These are phyloP conservation scores for Nymphalis urticae DNA, from an alignment of 2,888 invertebrate genomes.

Conservation along the genomic window DNA sequence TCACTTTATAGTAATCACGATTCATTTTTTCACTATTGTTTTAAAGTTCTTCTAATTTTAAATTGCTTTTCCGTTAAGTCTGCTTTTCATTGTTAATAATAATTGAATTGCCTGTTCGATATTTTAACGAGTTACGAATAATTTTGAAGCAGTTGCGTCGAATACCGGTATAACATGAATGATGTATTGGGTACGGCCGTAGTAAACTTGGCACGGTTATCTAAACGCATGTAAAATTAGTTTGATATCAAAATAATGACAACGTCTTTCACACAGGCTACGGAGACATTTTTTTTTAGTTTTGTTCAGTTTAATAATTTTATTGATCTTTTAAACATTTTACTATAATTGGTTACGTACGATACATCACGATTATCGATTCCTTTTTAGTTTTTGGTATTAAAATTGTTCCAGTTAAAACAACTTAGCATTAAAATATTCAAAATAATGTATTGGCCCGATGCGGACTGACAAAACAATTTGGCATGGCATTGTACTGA, in stretches of 20 bases:
- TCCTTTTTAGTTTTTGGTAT: neutral
- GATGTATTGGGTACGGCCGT: conserved; percentile 64
- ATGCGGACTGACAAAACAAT: neutral
- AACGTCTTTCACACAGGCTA: conserved; percentile 11
- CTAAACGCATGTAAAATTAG: conserved; percentile 32
- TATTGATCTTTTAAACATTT: no score
- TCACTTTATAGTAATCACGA: conserved; percentile 72
- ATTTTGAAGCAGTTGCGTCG: conserved; percentile 47
- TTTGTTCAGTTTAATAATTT: no score
- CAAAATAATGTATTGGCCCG: neutral
- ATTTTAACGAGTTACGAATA: conserved; percentile 11
- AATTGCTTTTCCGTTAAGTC: conserved; percentile 37
- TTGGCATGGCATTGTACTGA: conserved; percentile 16
- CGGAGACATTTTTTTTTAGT: no score
- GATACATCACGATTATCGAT: no score
- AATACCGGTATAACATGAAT: conserved; percentile 41
- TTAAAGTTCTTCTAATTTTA: conserved; percentile 34
- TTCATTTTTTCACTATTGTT: conserved; percentile 56
- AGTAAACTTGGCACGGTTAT: conserved; percentile 37
- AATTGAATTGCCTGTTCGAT: conserved; percentile 23
- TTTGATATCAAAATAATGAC: conserved; percentile 26
- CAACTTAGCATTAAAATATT: neutral
- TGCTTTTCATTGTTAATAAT: conserved; percentile 40
- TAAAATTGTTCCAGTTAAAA: neutral
- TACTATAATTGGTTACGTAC: no score